phyloP scores from a whole-genome alignment of 1,140 invertebrate genomes.

The Tyrophagus putrescentiae region DNA sequence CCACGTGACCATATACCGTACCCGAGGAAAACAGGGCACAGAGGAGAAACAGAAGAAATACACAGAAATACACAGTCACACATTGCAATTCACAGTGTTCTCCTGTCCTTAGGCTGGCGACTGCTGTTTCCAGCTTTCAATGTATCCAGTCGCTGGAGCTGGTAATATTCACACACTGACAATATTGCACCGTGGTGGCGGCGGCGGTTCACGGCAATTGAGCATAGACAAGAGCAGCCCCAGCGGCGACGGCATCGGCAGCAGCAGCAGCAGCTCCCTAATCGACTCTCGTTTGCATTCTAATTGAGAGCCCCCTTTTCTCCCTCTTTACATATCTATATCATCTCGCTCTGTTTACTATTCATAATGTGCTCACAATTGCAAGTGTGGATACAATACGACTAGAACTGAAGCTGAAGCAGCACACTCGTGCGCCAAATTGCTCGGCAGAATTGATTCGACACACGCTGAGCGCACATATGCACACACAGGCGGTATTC shows the following conservation, averaged over 20 bases:
- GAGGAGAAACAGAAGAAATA: no score
- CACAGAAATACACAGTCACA: no score
- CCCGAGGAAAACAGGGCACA: no score
- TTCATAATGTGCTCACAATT: not conserved
- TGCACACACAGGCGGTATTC: not conserved
- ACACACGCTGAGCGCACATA: not conserved
- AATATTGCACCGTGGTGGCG: no score
- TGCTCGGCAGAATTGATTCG: slow-evolving; percentile 16
- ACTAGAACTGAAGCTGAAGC: not conserved
- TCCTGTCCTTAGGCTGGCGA: no score
- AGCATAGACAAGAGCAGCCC: no score
- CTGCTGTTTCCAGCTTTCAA: no score
- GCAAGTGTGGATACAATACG: not conserved
- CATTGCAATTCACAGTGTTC: no score
- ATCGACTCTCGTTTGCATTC: slow-evolving; percentile 8
- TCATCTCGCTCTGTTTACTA: not conserved
- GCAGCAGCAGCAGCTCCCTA: not conserved
- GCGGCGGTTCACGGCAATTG: no score
- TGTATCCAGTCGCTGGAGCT: no score
- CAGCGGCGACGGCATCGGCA: no score
- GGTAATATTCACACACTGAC: no score
- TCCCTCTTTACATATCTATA: not conserved
- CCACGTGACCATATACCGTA: slow-evolving; percentile 8
- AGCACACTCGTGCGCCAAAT: slow-evolving; percentile 13
- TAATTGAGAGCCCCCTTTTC: not conserved